Base-by-base conservation (phyloP, 2,797 vertebrate genomes). In the Bovichtus diacanthus region DNA sequence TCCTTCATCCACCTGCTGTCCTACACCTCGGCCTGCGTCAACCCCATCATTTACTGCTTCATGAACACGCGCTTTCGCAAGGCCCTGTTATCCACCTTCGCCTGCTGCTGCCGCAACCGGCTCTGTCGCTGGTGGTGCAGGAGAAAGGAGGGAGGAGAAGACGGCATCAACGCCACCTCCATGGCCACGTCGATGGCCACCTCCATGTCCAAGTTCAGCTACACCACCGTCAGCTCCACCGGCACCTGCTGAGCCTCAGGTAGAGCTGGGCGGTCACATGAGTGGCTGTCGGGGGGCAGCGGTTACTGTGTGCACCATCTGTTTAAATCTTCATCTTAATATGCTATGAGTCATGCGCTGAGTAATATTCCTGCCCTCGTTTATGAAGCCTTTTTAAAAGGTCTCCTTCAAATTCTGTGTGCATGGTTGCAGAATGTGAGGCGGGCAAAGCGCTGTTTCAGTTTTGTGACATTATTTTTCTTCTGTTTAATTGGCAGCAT, bases 1-100 rank as follows among this genome's bases (percentile, higher is more conserved):
- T 97, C 97, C 76, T 98, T 99, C 93, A 99, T 99, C 91, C 97
- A 99, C 90, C 91, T 99, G 84, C 93, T 99, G 44, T 96, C 95
- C 59, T 98, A 98, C 81, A 92, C 92, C 25, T 98, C 97, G 0
- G 95, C 96, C 70, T 97, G 97, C 2, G 91, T 97, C 91, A 99
- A 98, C 90, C 97, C 98, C 44, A 88, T 99, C 71, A 96, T 99
- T 87, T 99, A 99, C 95, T 98, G 98, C 95, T 98, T 99, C 94
- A 98, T 98, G 97, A 98, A 99, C 93, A 96, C 90, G 2, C 97
- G 97, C 15, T 99, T 99, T 91, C 96, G 97, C 44, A 94, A 96
- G 63, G 97, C 97, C 11, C 95, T 97, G 31, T 76, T 95, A 23
- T 87, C 94, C 86, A 97, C 97, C 1, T 97, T 96, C 1, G 77